Conservation (phyloP, 2,797 vertebrate genomes). For the Danio jaintianensis region DNA sequence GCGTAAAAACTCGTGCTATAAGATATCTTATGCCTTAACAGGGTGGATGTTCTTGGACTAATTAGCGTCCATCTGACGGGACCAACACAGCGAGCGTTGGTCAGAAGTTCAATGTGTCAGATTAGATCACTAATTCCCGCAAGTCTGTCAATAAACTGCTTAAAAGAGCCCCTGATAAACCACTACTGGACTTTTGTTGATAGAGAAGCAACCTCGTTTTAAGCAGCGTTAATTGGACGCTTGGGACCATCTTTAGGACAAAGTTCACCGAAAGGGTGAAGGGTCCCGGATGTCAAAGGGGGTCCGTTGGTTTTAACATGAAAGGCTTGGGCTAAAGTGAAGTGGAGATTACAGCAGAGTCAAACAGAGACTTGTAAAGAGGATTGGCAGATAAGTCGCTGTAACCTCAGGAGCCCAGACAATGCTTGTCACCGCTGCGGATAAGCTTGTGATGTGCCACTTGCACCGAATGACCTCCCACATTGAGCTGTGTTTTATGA, state of each 20-base stretch:
- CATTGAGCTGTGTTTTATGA: slow-evolving; percentile 48
- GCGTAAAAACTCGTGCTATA: background rate
- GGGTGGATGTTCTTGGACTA: slow-evolving; percentile 19
- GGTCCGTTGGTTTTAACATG: background rate
- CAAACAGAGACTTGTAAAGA: slow-evolving; percentile 71
- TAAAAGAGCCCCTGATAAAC: slow-evolving; percentile 43
- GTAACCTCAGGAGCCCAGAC: slow-evolving; percentile 78
- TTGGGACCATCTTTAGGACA: background rate
- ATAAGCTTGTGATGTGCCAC: slow-evolving; percentile 67
- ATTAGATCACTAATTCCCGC: slow-evolving; percentile 42
- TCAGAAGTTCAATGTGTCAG: slow-evolving; percentile 55
- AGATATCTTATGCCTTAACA: slow-evolving; percentile 10
- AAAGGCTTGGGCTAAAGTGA: slow-evolving; percentile 39
- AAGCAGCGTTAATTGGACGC: slow-evolving; percentile 21
- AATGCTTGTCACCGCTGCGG: slow-evolving; percentile 67
- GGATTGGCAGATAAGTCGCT: slow-evolving; percentile 80
- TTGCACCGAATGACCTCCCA: slow-evolving; percentile 68
- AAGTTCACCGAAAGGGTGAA: slow-evolving; percentile 23
- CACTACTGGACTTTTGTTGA: slow-evolving; percentile 29
- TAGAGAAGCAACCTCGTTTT: background rate
- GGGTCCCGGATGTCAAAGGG: background rate
- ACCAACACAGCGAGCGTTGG: slow-evolving; percentile 21
- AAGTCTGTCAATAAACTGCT: slow-evolving; percentile 42
- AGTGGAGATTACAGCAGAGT: slow-evolving; percentile 72
- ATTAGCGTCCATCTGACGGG: slow-evolving; percentile 20